Percentiles rank a stretch among this genome's conserved stretches.
Evolutionary conservation across 2,888 invertebrate genomes (phyloP).

Genomic region (Calameuta idolon): DNA sequence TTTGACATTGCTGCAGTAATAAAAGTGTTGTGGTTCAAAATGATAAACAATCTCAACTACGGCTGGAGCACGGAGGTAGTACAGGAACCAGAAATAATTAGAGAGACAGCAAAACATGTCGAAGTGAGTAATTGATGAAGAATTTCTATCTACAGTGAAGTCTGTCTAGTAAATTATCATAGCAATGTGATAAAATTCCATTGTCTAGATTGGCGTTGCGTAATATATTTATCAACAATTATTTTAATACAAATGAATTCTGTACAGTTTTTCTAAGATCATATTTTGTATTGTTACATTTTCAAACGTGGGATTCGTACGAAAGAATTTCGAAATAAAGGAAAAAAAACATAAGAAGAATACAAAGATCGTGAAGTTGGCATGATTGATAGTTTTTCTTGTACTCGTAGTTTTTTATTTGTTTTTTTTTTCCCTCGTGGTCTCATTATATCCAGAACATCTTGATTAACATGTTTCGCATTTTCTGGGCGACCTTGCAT

Average conservation of each 20-base stretch:
- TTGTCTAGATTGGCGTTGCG: not conserved
- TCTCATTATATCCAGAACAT: not conserved
- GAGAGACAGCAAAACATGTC: conserved; percentile 39
- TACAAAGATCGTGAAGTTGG: not conserved
- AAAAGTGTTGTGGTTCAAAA: not conserved
- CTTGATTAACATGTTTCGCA: not conserved
- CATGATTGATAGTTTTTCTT: not conserved
- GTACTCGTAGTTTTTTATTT: not conserved
- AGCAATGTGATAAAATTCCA: not conserved
- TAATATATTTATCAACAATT: not conserved
- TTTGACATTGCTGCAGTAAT: not conserved
- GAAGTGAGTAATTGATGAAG: conserved; percentile 49
- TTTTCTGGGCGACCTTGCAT: not conserved
- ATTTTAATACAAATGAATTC: no score
- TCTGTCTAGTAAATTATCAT: not conserved
- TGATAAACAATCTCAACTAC: conserved; percentile 34
- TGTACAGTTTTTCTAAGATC: no score
- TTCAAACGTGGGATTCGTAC: no score
- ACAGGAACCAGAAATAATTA: conserved; percentile 50
- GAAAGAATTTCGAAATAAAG: not conserved
- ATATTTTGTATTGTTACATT: no score
- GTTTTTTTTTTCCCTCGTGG: not conserved
- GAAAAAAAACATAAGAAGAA: not conserved
- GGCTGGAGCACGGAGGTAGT: conserved; percentile 53
- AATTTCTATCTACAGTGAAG: not conserved